Evolutionary conservation across 1,140 invertebrate genomes (phyloP), one percentile per base, ranked within the genome.

Genomic region (Cephus cinctus): DNA sequence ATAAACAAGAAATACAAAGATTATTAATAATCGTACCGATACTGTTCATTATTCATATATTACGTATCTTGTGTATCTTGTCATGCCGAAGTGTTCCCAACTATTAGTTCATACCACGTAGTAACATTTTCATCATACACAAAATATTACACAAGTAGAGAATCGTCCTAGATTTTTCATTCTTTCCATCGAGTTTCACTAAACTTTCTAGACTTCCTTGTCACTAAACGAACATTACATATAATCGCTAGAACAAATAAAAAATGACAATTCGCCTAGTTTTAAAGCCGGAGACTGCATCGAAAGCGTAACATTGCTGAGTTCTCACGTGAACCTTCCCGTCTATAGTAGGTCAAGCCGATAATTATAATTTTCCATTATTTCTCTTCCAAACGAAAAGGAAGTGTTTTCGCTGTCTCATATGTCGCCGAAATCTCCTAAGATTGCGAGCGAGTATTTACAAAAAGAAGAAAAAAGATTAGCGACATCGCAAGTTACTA

Each of bases 361-460:
- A 36, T 18, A 15, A 15, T 15, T 18, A 12, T 36, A 11, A 36
- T 6, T 12, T 36, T 36, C 15, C 34, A 36, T 36, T n/a, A n/a
- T n/a, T n/a, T n/a, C n/a, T n/a, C n/a, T n/a, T n/a, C n/a, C n/a
- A n/a, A n/a, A n/a, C n/a, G n/a, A n/a, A n/a, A n/a, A n/a, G n/a
- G n/a, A 54, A 54, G 39, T 44, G 54, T 58, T 57, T 46, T 52
- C 43, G 50, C 47, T 47, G 32, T 56, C n/a, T 39, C 53, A 56
- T 20, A 43, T 15, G n/a, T n/a, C n/a, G n/a, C n/a, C n/a, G n/a
- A n/a, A n/a, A n/a, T n/a, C n/a, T n/a, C n/a, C n/a, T n/a, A n/a
- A n/a, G n/a, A 50, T 53, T 53, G 38, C 22, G 36, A 59, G 56
- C 55, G 36, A 60, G 55, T 61, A 61, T 61, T 57, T 61, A 61